A percentile compares a stretch with the other conserved stretches of the same genome.
phyloP scores from a whole-genome alignment of 2,797 vertebrate genomes.

The Hippocampus kuda region DNA sequence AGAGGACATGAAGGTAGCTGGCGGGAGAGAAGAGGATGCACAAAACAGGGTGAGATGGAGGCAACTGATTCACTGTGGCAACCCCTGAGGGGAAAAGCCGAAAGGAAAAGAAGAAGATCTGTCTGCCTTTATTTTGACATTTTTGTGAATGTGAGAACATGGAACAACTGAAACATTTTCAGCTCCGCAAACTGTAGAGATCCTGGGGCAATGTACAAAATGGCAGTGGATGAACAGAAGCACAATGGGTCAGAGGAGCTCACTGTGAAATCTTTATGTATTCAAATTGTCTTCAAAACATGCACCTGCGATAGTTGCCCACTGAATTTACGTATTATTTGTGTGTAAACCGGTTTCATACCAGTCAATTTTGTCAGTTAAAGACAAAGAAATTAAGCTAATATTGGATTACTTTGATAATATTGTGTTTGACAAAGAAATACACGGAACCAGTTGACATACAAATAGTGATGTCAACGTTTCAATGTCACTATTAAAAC shows the following conservation, averaged over 20 bases:
- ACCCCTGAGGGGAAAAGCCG: too few species aligned
- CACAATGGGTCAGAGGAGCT: neutral
- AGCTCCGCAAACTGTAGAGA: neutral
- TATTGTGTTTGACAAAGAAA: neutral
- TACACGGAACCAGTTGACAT: neutral
- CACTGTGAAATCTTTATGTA: neutral
- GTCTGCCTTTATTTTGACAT: neutral
- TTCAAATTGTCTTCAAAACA: neutral
- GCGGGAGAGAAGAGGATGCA: too few species aligned
- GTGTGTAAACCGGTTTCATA: neutral
- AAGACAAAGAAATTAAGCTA: neutral
- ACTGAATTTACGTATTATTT: neutral
- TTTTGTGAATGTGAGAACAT: neutral
- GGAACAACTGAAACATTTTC: neutral
- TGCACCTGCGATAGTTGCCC: neutral
- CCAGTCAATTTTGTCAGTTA: neutral
- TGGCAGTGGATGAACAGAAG: neutral
- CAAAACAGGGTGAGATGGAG: too few species aligned
- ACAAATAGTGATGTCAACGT: neutral
- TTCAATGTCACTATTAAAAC: neutral
- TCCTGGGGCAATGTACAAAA: neutral
- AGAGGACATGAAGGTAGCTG: too few species aligned
- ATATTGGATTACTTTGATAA: neutral
- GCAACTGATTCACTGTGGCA: too few species aligned
- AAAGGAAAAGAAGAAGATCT: neutral